Percentiles rank a stretch among this genome's conserved stretches.
phyloP scores from a whole-genome alignment of 2,797 vertebrate genomes.

The Antrozous pallidus region DNA sequence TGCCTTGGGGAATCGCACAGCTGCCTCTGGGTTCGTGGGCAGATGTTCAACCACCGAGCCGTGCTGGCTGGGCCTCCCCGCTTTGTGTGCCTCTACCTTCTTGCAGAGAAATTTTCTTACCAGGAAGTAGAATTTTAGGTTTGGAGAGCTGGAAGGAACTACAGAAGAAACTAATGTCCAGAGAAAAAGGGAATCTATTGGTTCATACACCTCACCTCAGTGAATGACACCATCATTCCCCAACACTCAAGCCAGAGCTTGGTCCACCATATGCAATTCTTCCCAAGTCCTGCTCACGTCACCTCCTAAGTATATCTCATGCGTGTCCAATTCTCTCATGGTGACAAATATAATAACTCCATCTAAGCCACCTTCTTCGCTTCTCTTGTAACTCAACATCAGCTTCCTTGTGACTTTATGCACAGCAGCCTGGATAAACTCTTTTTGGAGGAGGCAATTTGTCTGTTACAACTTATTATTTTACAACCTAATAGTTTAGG shows the following conservation, averaged over 20 bases:
- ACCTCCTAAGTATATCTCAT: neutral
- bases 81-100: neutral
- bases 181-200: neutral
- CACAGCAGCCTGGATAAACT: neutral
- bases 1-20: no score
- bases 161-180: neutral
- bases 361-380: neutral
- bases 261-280: neutral
- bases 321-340: neutral
- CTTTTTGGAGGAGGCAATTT: neutral
- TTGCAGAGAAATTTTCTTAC: neutral
- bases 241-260: neutral
- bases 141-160: neutral
- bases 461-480: accelerated
- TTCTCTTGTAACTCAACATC: neutral
- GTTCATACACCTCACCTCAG: neutral
- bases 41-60: no score
- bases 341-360: neutral
- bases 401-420: neutral
- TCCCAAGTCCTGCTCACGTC: neutral
- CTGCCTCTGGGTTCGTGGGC: no score
- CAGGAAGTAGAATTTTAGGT: neutral
- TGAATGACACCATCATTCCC: neutral
- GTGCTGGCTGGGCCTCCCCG: no score
- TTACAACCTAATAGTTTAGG: neutral